Evolutionary conservation across 30 jellyfish, hydroid and myxozoan species (phyloP), one percentile per base, ranked within the genome.

Genomic region (Clytia hemisphaerica): DNA sequence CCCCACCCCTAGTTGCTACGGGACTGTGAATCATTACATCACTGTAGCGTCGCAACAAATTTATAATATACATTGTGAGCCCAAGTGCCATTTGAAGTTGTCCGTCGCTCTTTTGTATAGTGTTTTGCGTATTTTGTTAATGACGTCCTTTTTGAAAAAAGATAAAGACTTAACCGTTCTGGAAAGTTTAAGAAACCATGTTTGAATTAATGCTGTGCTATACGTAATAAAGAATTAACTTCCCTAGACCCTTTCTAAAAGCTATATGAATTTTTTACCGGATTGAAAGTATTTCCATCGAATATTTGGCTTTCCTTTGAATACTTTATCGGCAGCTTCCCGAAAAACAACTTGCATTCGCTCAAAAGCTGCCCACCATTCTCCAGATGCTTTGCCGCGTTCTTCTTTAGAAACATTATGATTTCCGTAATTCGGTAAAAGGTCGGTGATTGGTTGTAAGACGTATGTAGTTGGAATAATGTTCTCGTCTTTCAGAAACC

Each of bases 281-380:
- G 95, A 85, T 6, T 77, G 77, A n/a, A 45, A 73, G 64, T 85
- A 85, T 40, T 85, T 85, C 48, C 64, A 58, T 19, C 59, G 66
- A 29, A 50, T 72, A 46, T 46, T 63, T 24, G 71, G 33, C 22
- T 57, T 44, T 7, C 47, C 44, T 28, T 24, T 32, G 33, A 66
- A 27, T 14, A 90, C 85, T 31, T 77, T 58, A 14, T 2, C 6
- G 4, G 95, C 78, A 5, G 93, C 95, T 18, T 71, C 48, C 6
- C 95, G 83, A 3, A 85, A 76, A 2, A 78, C 54, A 37, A 2
- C 45, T 38, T 85, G 95, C 85, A 85, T 76, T 29, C 61, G 47
- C 57, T 85, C 95, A 72, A 85, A 85, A 15, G 89, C 93, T 0
- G 40, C 50, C 95, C 95, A 85, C 95, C 95, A 85, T 37, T 72